Base-by-base conservation (phyloP, 2,888 invertebrate species). In the Pherbina coryleti region DNA sequence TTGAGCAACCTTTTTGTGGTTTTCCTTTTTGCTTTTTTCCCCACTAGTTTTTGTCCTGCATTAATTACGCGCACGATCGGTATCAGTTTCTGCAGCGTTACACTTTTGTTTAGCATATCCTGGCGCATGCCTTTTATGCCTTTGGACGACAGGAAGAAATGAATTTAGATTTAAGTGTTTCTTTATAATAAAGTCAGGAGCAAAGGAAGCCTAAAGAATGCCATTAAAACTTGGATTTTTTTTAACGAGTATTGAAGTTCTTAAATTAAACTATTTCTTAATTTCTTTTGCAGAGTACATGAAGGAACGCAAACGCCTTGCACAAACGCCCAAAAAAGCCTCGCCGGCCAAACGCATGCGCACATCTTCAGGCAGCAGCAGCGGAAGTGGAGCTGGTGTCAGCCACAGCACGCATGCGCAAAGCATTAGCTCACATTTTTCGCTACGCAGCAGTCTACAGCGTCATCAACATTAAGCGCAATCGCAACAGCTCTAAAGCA, bases 251-350 rank as follows among this genome's bases (percentile, higher is more conserved):
- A n/a, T n/a, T n/a, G n/a, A 60, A 57, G 19, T 57, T 25, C 22
- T 9, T 25, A 22, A 22, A 60, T 25, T 64, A 64, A 34, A 25
- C 25, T 70, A 72, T 37, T 2, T 72, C 19, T 37, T 19, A 31
- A 44, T 60, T 73, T 62, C 44, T n/a, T 53, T 87, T 88, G 49
- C 85, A 90, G 90, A 90, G 82, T 90, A 89, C 82, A 89, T 90
- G 88, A 90, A 90, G 83, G 89, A 90, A 83, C 89, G 90, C 81
- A 90, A 90, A 83, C 89, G 90, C 51, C 85, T 89, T 67, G 82
- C 87, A 57, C 88, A 89, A 82, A 86, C 89, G 77, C 88, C 89
- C 70, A 89, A 89, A 81, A 89, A 89, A 85, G 82, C 87, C 79
- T 86, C 88, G 76, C 89, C 89, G 79, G 85, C 86, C 75, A 89